Conservation (phyloP, 2,113 vertebrate species). For the Istiophorus platypterus region DNA sequence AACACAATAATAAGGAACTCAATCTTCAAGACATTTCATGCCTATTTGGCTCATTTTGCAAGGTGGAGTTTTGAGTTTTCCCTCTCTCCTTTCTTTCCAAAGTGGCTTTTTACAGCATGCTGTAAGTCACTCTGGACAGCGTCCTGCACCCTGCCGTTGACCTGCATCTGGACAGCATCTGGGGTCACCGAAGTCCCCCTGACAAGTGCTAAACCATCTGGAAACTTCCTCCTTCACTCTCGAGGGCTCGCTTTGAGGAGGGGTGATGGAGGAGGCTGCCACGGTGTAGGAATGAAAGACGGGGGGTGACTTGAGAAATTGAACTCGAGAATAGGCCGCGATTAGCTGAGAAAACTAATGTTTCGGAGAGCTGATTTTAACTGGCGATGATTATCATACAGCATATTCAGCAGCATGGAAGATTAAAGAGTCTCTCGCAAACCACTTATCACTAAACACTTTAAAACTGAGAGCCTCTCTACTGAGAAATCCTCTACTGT, state of each 20-base stretch:
- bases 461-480: slow-evolving; percentile 15
- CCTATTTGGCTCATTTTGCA: slow-evolving; percentile 52
- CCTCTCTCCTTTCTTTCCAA: slow-evolving; percentile 50
- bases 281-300: slow-evolving; percentile 21
- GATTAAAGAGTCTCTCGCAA: slow-evolving; percentile 29
- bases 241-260: slow-evolving; percentile 47
- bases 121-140: slow-evolving; percentile 82
- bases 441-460: slow-evolving; percentile 25
- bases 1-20: slow-evolving; percentile 52
- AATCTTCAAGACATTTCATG: slow-evolving; percentile 54
- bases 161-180: slow-evolving; percentile 87
- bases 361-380: background rate
- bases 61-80: slow-evolving; percentile 62
- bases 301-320: slow-evolving; percentile 8
- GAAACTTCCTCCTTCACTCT: slow-evolving; percentile 73
- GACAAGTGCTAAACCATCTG: slow-evolving; percentile 84
- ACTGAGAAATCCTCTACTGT: slow-evolving; percentile 14
- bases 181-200: slow-evolving; percentile 74
- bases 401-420: slow-evolving; percentile 24
- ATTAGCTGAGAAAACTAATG: slow-evolving; percentile 20
- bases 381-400: slow-evolving; percentile 27
- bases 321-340: background rate
- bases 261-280: slow-evolving; percentile 19
- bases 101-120: slow-evolving; percentile 71
- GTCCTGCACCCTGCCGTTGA: slow-evolving; percentile 70